Percentiles rank a stretch among this genome's conserved stretches.
Evolutionary conservation across 2,888 invertebrate species (phyloP).

Genomic region (Noctua janthe): DNA sequence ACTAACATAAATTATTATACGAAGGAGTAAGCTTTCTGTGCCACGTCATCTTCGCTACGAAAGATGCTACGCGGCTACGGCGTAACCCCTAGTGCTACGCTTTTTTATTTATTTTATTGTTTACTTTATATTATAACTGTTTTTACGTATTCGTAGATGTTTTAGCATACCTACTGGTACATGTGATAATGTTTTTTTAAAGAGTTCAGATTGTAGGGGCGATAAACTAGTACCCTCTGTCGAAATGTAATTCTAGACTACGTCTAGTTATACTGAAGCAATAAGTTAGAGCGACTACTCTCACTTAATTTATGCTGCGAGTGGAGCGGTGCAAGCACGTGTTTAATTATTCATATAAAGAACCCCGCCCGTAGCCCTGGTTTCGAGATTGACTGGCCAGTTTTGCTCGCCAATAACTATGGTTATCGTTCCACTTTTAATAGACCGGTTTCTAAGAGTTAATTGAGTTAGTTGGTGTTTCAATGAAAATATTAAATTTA

Average conservation of each 20-base stretch:
- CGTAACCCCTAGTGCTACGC: slow-evolving; percentile 50
- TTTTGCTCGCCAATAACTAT: slow-evolving; percentile 44
- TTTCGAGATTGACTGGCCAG: slow-evolving; percentile 60
- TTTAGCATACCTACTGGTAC: not conserved
- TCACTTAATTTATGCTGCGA: slow-evolving; percentile 54
- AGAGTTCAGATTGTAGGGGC: not conserved
- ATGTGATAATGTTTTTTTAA: not conserved
- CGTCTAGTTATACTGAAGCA: slow-evolving; percentile 27
- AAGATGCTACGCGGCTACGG: slow-evolving; percentile 69
- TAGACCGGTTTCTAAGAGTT: slow-evolving; percentile 57
- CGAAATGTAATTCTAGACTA: slow-evolving; percentile 34
- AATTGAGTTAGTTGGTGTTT: slow-evolving; percentile 48
- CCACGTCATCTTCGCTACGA: slow-evolving; percentile 70
- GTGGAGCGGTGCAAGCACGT: slow-evolving; percentile 58
- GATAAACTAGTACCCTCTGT: slow-evolving; percentile 16
- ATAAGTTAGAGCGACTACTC: slow-evolving; percentile 46
- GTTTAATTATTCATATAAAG: slow-evolving; percentile 70
- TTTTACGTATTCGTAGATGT: slow-evolving; percentile 1
- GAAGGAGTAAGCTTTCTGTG: slow-evolving; percentile 26
- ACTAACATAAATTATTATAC: not conserved
- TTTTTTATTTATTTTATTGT: slow-evolving; percentile 15
- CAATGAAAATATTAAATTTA: slow-evolving; percentile 40
- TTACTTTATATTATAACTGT: slow-evolving; percentile 1
- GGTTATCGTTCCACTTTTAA: slow-evolving; percentile 59
- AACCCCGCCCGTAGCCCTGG: slow-evolving; percentile 56